Conservation (phyloP, 2,888 invertebrate genomes). For the Ophion ventricosus region DNA sequence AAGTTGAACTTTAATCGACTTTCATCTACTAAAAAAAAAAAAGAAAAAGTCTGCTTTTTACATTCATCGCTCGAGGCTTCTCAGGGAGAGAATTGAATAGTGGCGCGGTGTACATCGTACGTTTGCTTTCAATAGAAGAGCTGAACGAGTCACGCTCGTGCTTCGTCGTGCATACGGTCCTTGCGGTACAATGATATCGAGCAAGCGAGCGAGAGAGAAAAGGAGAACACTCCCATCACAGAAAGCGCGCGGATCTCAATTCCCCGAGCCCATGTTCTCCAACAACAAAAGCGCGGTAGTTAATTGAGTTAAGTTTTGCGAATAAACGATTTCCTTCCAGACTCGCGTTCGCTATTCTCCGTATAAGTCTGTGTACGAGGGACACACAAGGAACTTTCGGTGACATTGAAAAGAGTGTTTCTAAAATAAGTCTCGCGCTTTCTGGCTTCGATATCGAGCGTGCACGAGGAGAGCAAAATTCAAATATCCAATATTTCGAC, state of each 20-base stretch:
- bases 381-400: conserved; percentile 7
- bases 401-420: not conserved
- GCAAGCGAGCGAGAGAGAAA: conserved; percentile 32
- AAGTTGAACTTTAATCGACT: not conserved
- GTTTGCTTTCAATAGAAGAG: conserved; percentile 42
- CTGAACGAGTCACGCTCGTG: conserved; percentile 69
- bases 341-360: not conserved
- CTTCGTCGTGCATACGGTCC: conserved; percentile 13
- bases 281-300: conserved; percentile 33
- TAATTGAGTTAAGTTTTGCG: conserved; percentile 60
- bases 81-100: not conserved
- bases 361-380: not conserved
- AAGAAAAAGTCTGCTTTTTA: not conserved
- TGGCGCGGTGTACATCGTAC: conserved; percentile 8
- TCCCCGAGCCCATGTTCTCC: conserved; percentile 30
- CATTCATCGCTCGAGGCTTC: not conserved
- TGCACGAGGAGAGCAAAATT: conserved; percentile 1
- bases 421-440: not conserved
- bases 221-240: conserved; percentile 47
- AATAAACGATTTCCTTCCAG: conserved; percentile 50
- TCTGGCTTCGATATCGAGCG: conserved; percentile 29
- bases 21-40: not conserved
- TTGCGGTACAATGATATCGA: conserved; percentile 57
- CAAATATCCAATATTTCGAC: not conserved
- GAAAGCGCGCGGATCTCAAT: conserved; percentile 62